These are phyloP conservation scores for Macrotus californicus DNA, from an alignment of 2,113 vertebrate genomes.

Conservation along the genomic window DNA sequence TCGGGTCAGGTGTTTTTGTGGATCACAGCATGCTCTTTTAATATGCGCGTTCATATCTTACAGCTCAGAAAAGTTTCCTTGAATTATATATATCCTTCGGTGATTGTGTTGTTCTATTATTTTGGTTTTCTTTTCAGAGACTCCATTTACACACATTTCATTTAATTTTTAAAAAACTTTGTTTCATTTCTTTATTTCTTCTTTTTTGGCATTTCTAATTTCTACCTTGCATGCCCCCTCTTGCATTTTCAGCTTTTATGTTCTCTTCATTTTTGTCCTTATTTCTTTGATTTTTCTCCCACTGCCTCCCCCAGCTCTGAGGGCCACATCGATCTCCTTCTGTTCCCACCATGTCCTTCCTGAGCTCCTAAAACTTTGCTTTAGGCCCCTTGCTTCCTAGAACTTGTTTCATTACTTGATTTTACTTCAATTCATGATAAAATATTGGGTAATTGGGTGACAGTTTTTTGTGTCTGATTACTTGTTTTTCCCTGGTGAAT, in stretches of 20 bases:
- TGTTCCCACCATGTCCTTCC: background rate
- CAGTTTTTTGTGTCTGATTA: background rate
- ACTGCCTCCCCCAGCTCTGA: background rate
- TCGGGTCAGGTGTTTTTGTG: background rate
- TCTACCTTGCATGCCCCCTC: background rate
- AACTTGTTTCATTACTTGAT: background rate
- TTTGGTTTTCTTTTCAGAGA: slow-evolving; percentile 10
- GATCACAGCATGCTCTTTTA: background rate
- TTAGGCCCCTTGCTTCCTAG: background rate
- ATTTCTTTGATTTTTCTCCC: background rate
- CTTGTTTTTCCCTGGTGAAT: background rate
- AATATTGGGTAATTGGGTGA: background rate
- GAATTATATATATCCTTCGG: background rate
- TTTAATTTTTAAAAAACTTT: background rate
- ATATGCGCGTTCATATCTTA: background rate
- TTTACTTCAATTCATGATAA: background rate
- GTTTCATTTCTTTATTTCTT: background rate
- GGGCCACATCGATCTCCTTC: background rate
- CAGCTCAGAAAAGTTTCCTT: background rate
- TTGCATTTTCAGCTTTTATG: background rate
- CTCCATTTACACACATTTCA: background rate
- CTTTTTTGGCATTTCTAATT: background rate
- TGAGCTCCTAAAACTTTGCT: background rate
- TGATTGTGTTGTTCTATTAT: background rate
- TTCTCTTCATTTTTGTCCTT: background rate